These are phyloP conservation scores for Globodera rostochiensis DNA, from an alignment of 1,140 invertebrate species.

Conservation along the genomic window DNA sequence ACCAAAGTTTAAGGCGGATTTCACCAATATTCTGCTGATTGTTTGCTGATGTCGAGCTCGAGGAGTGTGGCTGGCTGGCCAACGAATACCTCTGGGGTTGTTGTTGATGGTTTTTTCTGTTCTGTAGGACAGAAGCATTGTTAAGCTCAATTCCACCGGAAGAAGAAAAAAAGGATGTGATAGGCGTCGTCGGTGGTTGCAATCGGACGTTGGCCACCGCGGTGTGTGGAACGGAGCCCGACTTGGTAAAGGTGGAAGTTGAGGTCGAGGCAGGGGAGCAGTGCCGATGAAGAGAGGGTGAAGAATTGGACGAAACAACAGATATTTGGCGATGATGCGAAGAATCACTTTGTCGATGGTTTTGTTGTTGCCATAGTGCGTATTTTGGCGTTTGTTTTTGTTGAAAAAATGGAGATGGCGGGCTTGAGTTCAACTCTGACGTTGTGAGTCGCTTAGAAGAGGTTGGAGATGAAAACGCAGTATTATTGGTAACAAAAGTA, in stretches of 20 bases:
- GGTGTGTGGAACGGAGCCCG: background rate
- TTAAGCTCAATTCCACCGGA: background rate
- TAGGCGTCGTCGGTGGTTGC: constrained; percentile 5
- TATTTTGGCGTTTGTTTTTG: constrained; percentile 22
- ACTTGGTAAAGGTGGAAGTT: constrained; percentile 9
- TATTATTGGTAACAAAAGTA: constrained; percentile 19
- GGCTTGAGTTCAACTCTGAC: constrained; percentile 8
- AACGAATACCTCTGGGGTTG: constrained; percentile 3
- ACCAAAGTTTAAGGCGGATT: constrained; percentile 49
- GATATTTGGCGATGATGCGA: background rate
- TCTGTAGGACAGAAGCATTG: background rate
- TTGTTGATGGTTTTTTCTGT: constrained; percentile 5
- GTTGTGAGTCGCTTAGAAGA: constrained; percentile 2
- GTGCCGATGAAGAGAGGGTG: constrained; percentile 17
- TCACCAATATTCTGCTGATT: constrained; percentile 46
- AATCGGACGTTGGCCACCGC: constrained; percentile 3
- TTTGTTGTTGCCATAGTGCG: background rate
- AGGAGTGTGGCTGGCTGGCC: constrained; percentile 16
- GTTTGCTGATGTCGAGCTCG: constrained; percentile 26
- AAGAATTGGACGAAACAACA: background rate
- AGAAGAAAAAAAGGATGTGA: constrained; percentile 18
- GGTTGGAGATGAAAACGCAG: constrained; percentile 13
- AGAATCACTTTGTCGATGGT: background rate
- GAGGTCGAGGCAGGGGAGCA: constrained; percentile 24
- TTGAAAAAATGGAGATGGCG: constrained; percentile 10